Evolutionary conservation across 2,888 invertebrate species (phyloP).

Genomic region (Mesodorylaimus sp.): DNA sequence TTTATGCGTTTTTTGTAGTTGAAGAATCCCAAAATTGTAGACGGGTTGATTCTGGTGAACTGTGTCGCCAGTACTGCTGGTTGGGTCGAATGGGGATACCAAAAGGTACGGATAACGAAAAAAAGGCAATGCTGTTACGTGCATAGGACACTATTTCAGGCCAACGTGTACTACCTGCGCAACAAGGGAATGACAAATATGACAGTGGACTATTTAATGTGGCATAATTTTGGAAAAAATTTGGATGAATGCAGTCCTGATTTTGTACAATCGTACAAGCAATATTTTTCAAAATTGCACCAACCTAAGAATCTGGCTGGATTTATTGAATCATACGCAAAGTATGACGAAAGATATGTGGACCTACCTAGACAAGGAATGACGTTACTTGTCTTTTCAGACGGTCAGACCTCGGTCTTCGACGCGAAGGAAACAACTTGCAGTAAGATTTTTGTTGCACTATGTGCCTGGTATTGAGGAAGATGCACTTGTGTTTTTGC

Average conservation of each 20-base stretch:
- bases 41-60: conserved; percentile 77
- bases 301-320: conserved; percentile 82
- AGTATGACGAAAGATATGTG: no score
- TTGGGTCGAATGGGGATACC: conserved; percentile 98
- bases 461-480: no score
- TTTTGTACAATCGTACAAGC: conserved; percentile 68
- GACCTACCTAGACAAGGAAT: no score
- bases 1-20: conserved; percentile 21
- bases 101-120: no score
- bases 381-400: no score
- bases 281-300: conserved; percentile 65
- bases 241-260: conserved; percentile 71
- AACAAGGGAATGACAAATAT: conserved; percentile 32
- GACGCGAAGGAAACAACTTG: no score
- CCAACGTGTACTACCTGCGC: conserved; percentile 24
- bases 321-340: conserved; percentile 76
- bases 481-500: no score
- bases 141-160: conserved; percentile 11
- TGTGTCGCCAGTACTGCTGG: conserved; percentile 74
- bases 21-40: conserved; percentile 63
- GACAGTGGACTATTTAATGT: conserved; percentile 85
- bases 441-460: background rate
- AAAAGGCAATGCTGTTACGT: background rate
- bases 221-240: conserved; percentile 88
- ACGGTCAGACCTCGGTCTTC: no score